Evolutionary conservation across 1,140 invertebrate species (phyloP), one percentile per base, ranked within the genome.

Genomic region (Leguminivora glycinivorella): DNA sequence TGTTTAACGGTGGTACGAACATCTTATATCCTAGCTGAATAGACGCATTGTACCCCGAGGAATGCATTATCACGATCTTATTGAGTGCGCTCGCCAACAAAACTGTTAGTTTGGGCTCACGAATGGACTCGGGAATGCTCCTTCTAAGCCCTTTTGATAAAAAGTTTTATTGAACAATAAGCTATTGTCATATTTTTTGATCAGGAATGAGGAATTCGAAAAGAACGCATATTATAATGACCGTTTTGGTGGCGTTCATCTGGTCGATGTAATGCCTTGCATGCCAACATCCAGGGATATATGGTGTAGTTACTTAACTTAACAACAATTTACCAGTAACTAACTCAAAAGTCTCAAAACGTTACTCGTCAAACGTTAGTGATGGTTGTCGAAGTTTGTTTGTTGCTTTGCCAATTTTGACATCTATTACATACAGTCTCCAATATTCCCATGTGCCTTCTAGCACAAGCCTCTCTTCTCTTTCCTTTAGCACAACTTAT

Each of bases 11-110:
- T 52, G 19, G 17, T 6, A 52, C 22, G 17, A 52, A 22, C n/a
- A 67, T 17, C 34, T 69, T 56, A 56, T 29, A 63, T 63, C 29
- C 72, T 70, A 38, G 74, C 70, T 83, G 77, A 83, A 82, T 80
- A 70, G 71, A 78, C 40, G 72, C 75, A 82, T 82, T 83, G 81
- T 84, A 76, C 77, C 72, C 68, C 56, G 73, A 77, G 80, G 78
- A 83, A 80, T 75, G 75, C 70, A 73, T 56, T 70, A 70, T 69
- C 47, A 69, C n/a, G 40, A 19, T 52, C 43, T 43, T 69, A 43
- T 69, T 52, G 31, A 67, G 31, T 43, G 66, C 66, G 24, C 34
- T 43, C 24, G 34, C 17, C 31, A 40, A 67, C 66, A 43, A 67
- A 67, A 40, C 17, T 31, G 66, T 67, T 43, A 67, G 66, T 43